A percentile compares a stretch with the other conserved stretches of the same genome.
Conservation (phyloP, 2,113 vertebrate species). For the Psammodynastes pulverulentus region DNA sequence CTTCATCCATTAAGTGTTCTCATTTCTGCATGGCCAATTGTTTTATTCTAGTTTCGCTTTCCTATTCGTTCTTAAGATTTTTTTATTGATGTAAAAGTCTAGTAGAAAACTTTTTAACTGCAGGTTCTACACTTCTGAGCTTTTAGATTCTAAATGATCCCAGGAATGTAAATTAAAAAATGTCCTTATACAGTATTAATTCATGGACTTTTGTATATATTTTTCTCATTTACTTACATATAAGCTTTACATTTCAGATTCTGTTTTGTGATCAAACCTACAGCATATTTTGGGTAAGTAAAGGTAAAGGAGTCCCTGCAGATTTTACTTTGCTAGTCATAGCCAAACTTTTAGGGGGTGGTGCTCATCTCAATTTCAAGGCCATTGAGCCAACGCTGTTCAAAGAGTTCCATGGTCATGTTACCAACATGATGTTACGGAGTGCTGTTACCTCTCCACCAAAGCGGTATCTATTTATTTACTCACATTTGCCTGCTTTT, state of each 20-base stretch:
- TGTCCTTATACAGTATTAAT: background rate
- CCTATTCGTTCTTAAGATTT: background rate
- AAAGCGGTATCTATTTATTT: background rate
- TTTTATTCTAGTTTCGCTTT: background rate
- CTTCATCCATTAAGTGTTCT: constrained; percentile 6
- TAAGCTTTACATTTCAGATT: background rate
- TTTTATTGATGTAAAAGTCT: background rate
- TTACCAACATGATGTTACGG: background rate
- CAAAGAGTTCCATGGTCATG: background rate
- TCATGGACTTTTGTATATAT: background rate
- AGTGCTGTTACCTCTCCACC: background rate
- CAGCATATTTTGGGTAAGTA: background rate
- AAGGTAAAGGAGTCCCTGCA: background rate
- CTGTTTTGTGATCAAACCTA: background rate
- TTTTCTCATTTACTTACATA: background rate
- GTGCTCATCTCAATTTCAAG: background rate
- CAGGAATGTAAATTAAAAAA: background rate
- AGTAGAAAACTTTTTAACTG: background rate
- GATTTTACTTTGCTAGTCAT: background rate
- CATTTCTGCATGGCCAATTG: background rate
- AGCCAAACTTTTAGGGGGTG: background rate
- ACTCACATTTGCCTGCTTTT: background rate
- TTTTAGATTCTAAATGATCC: background rate
- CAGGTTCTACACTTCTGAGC: background rate
- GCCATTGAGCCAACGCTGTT: background rate